Evolutionary conservation across 2,797 vertebrate species (phyloP).

Genomic region (Gorsachius magnificus): DNA sequence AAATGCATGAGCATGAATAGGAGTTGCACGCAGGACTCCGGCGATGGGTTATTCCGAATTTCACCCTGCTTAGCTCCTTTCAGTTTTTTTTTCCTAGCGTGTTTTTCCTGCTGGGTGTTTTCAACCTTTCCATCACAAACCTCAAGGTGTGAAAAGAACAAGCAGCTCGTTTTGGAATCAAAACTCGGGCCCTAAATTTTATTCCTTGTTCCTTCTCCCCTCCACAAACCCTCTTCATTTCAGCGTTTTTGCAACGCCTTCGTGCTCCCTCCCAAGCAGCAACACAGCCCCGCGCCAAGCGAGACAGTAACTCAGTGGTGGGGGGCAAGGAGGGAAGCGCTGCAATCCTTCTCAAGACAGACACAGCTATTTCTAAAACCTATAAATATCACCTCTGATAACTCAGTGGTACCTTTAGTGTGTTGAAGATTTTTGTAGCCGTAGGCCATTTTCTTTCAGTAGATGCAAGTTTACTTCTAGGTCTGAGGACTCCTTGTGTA

Average conservation of each 20-base stretch:
- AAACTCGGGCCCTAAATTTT: not conserved
- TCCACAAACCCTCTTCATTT: not conserved
- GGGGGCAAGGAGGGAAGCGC: not conserved
- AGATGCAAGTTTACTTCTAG: not conserved
- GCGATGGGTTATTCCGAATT: not conserved
- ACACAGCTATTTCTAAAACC: not conserved
- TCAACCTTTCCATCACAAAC: not conserved
- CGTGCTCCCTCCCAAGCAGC: not conserved
- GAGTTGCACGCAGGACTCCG: not conserved
- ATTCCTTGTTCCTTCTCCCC: not conserved
- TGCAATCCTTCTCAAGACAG: not conserved
- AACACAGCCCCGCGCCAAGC: not conserved
- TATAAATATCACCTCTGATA: not conserved
- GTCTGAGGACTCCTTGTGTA: not conserved
- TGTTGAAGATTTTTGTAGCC: not conserved
- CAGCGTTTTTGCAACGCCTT: not conserved
- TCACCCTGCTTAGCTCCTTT: not conserved
- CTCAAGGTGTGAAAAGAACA: not conserved
- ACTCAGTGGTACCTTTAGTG: not conserved
- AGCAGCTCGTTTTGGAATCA: not conserved
- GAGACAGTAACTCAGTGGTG: not conserved
- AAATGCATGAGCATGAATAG: no score
- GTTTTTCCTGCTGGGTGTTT: not conserved
- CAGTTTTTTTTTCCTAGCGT: not conserved
- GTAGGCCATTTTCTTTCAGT: not conserved